Percentiles rank a stretch among this genome's conserved stretches.
These are phyloP conservation scores for Tetropium fuscum DNA, from an alignment of 2,888 invertebrate species.

Conservation along the genomic window DNA sequence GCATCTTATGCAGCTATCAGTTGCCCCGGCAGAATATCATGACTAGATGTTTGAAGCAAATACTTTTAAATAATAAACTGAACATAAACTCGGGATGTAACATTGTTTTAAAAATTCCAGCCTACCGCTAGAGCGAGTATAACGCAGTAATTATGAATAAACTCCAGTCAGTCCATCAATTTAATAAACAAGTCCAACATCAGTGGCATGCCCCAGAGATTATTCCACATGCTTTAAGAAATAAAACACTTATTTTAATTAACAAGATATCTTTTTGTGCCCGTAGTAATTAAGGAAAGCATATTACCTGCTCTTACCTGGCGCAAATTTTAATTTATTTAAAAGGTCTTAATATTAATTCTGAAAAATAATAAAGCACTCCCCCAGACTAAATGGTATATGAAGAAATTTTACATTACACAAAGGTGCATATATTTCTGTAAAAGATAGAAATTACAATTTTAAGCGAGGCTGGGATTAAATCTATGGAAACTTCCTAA, in stretches of 20 bases:
- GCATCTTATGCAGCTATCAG: no score
- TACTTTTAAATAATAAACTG: constrained; percentile 2
- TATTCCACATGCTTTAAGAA: not conserved
- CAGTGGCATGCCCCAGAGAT: constrained; percentile 12
- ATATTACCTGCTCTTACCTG: not conserved
- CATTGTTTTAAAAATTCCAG: constrained; percentile 15
- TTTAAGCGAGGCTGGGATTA: no score
- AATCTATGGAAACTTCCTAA: no score
- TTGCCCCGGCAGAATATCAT: no score
- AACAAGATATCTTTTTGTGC: not conserved
- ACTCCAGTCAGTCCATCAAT: constrained; percentile 19
- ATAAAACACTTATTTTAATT: not conserved
- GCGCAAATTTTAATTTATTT: constrained; percentile 5
- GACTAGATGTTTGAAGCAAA: no score
- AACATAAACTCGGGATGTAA: constrained; percentile 6
- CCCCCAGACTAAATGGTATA: no score
- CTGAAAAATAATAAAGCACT: no score
- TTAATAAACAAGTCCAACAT: constrained; percentile 25
- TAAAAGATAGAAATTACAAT: no score
- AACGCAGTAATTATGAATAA: constrained; percentile 24
- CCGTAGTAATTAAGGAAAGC: constrained; percentile 1
- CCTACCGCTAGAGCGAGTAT: constrained; percentile 18
- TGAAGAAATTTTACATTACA: no score
- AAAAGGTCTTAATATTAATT: constrained; percentile 12
- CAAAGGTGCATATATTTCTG: no score